Conservation (phyloP, 2,797 vertebrate genomes). For the Coregonus ussuriensis region DNA sequence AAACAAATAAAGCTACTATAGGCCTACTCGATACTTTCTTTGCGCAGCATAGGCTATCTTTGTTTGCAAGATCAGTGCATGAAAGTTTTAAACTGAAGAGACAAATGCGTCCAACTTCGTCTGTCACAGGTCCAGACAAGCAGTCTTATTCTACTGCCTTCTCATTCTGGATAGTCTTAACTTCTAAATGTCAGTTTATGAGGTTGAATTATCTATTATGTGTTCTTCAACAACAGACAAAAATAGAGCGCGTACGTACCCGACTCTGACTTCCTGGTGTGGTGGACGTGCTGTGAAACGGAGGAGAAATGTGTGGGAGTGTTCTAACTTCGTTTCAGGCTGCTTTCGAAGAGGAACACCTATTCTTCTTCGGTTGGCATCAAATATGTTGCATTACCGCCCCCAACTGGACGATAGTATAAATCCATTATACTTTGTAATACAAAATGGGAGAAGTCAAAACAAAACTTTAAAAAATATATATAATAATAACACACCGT, state of each 20-base stretch:
- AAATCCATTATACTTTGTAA: too few species aligned
- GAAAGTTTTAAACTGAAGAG: background rate
- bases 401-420: too few species aligned
- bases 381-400: too few species aligned
- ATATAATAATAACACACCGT: too few species aligned
- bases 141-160: background rate
- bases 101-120: background rate
- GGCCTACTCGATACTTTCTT: background rate
- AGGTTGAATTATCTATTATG: background rate
- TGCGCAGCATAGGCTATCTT: background rate
- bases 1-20: background rate
- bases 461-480: too few species aligned
- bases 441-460: too few species aligned
- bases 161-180: background rate
- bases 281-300: background rate
- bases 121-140: background rate
- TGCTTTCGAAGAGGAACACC: background rate
- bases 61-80: background rate
- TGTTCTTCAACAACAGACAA: background rate
- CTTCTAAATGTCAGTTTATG: background rate
- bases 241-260: conserved; percentile 26
- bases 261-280: background rate
- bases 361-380: background rate
- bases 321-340: background rate
- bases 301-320: background rate